A percentile compares a stretch with the other conserved stretches of the same genome.
phyloP scores from a whole-genome alignment of 2,888 invertebrate genomes.

The Sericinus montela region DNA sequence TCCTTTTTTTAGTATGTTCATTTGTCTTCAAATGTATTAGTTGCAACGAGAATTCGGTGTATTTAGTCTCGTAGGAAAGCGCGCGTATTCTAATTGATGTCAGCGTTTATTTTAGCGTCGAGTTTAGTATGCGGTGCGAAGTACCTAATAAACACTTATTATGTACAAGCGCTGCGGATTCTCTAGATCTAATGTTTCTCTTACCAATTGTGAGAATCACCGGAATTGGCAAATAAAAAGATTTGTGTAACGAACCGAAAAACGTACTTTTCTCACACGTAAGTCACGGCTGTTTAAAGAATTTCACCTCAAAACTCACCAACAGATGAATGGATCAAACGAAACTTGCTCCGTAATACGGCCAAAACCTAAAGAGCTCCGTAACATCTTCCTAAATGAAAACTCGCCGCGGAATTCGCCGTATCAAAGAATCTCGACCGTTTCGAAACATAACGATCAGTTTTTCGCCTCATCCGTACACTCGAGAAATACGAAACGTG shows the following conservation, averaged over 20 bases:
- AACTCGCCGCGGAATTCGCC: constrained; percentile 35
- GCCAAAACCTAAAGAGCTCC: constrained; percentile 57
- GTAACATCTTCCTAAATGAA: constrained; percentile 57
- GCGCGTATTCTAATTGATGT: constrained; percentile 51
- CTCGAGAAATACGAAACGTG: constrained; percentile 48
- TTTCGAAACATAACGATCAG: constrained; percentile 40
- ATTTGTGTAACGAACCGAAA: not conserved
- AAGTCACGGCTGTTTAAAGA: constrained; percentile 37
- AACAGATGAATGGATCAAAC: constrained; percentile 65
- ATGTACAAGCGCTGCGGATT: constrained; percentile 17
- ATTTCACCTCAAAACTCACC: constrained; percentile 52
- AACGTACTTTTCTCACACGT: not conserved
- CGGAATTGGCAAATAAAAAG: not conserved
- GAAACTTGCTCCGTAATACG: constrained; percentile 60
- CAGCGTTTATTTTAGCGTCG: constrained; percentile 50
- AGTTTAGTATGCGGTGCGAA: constrained; percentile 31
- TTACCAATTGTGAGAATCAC: not conserved
- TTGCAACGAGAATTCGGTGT: constrained; percentile 15
- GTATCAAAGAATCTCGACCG: constrained; percentile 38
- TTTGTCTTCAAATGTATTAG: constrained; percentile 17
- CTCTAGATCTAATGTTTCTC: not conserved
- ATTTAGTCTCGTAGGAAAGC: constrained; percentile 30
- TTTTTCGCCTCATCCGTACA: constrained; percentile 36
- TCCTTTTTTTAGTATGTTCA: not conserved
- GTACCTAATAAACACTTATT: constrained; percentile 31